Evolutionary conservation across 2,888 invertebrate genomes (phyloP), one percentile per base, ranked within the genome.

Genomic region (Drosophila stalkeri): DNA sequence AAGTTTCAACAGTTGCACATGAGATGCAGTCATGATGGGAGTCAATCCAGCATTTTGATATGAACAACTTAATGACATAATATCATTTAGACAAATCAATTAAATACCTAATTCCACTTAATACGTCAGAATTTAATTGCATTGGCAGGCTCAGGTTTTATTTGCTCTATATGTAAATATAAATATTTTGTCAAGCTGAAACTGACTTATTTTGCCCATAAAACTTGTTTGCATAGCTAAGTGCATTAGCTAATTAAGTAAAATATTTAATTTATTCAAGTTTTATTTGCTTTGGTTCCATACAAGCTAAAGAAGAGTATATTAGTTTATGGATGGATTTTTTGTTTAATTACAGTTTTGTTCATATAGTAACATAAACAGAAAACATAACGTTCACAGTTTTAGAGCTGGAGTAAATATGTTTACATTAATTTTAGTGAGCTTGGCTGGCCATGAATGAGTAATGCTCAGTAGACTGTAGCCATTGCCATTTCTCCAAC

Each of bases 211-310:
- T 33, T 49, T n/a, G 49, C n/a, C 1, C 11, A 33, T 33, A 33
- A 18, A 16, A 0, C 6, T 7, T 20, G 18, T 20, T 14, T 18
- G 51, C 51, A 18, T 12, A 51, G 12, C 18, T 35, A 20, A 51
- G 8, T 51, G 51, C 18, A 33, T 51, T 51, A 51, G 51, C 18
- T 51, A 51, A 33, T 51, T 20, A 44, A 57, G 16, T 20, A 35
- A 16, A 16, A 16, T 57, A 7, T 7, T 57, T 35, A 2, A 44
- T 20, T 57, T 20, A 33, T 14, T 7, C 1, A 43, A 31, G 31
- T 3, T 37, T 0, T 39, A 27, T 39, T 33, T 49, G 47, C 3
- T 11, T 49, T 47, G 8, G 3, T 0, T 47, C 16, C 9, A 7
- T 27, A 3, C n/a, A n/a, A 18, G 0, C n/a, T 14, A 3, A 33